Base-by-base conservation (phyloP, 2,888 invertebrate species). In the Galeopsomyia nigrocyanea region DNA sequence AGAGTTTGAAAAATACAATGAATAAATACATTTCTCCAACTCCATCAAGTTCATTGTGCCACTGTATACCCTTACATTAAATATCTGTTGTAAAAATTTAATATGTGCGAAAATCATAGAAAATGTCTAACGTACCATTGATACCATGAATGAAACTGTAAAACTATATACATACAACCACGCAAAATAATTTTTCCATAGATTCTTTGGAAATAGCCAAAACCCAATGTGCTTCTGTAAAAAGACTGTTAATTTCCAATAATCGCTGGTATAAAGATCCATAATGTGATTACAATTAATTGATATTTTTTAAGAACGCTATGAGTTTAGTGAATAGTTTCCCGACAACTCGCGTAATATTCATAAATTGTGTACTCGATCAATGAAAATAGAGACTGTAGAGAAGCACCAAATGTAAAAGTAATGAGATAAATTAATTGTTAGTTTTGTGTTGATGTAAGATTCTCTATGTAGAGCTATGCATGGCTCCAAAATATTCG, bases 211-310 rank as follows among this genome's bases (percentile, higher is more conserved):
- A 55, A 73, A 68, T 53, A 26, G 31, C 9, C 39, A 73, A 3
- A 64, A 7, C 5, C 68, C 72, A 31, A 60, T 50, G 0, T 31
- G 19, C n/a, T 68, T 73, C 47, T 73, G 72, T 9, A 73, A 64
- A 46, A 53, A 19, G 13, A 66, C 13, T 13, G 65, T 66, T 0
- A 56, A n/a, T 56, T 68, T 65, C 73, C 68, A 73, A 46, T 73
- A 69, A 10, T 56, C 6, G 56, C 39, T 69, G 26, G 64, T 22
- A 16, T 22, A 66, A 16, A 73, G 21, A 16, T 73, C 50, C 73
- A 73, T 68, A 17, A 31, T 64, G 5, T 49, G n/a, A 17, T 31
- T 14, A 19, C n/a, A 16, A 10, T n/a, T n/a, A 46, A 62, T 17
- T 50, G 19, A 9, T 49, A 14, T 62, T n/a, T 58, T 17, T 39